Percentiles rank a stretch among this genome's conserved stretches.
Conservation (phyloP, 1,140 invertebrate genomes). For the Neotoxoptera formosana region DNA sequence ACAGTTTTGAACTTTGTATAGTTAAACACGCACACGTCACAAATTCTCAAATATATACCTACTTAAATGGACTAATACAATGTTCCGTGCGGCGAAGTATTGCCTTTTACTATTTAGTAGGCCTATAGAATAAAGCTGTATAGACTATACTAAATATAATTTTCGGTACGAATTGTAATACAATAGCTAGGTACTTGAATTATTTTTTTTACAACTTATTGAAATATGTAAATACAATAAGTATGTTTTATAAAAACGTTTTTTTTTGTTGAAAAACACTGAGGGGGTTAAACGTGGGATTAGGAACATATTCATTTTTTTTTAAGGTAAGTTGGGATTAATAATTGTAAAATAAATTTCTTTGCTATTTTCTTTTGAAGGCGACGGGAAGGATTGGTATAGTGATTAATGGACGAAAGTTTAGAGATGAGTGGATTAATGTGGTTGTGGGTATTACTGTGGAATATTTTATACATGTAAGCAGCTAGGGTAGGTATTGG, state of each 20-base stretch:
- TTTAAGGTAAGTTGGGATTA: no score
- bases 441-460: no score
- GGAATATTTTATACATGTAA: no score
- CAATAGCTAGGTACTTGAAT: background rate
- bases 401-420: no score
- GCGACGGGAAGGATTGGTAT: no score
- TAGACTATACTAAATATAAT: background rate
- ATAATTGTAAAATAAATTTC: no score
- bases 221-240: background rate
- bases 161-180: background rate
- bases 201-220: background rate
- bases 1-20: conserved; percentile 8
- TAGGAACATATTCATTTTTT: no score
- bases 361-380: no score
- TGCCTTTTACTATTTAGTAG: background rate
- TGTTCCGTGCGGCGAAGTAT: background rate
- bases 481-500: no score
- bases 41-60: background rate
- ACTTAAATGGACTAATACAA: background rate
- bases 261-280: background rate
- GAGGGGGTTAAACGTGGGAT: background rate
- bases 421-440: no score
- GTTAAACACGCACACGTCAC: background rate
- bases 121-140: no score
- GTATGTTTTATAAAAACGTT: background rate